phyloP scores from a whole-genome alignment of 2,113 vertebrate genomes.

The Microtus oregoni region DNA sequence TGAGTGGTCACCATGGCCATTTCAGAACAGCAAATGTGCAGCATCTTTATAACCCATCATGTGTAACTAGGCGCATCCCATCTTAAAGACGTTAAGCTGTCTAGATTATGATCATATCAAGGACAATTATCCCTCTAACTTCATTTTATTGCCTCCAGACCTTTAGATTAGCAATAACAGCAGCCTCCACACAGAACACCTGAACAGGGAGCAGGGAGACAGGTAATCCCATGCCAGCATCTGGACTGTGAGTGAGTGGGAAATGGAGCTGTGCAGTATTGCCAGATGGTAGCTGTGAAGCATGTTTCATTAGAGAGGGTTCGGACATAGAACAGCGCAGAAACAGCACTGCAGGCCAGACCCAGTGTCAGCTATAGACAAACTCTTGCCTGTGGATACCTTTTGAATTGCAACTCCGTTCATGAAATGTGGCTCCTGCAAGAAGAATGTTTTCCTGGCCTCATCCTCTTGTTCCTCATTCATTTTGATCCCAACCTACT shows the following conservation, averaged over 20 bases:
- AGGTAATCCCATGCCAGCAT: neutral
- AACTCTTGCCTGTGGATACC: neutral
- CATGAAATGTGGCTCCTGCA: neutral
- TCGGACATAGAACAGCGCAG: fast-evolving
- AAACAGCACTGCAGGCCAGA: neutral
- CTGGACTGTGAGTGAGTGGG: neutral
- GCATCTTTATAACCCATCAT: conserved; percentile 30
- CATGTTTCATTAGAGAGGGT: fast-evolving
- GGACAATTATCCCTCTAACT: conserved; percentile 33
- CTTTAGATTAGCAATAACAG: neutral
- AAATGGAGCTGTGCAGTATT: neutral
- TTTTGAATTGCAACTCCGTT: neutral
- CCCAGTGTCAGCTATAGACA: neutral
- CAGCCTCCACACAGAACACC: neutral
- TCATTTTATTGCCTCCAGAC: conserved; percentile 22
- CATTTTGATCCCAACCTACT: neutral
- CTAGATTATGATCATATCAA: neutral
- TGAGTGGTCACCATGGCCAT: conserved; percentile 10
- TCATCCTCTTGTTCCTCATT: neutral
- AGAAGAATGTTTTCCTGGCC: neutral
- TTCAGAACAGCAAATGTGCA: conserved; percentile 11
- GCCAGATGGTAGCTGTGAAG: neutral
- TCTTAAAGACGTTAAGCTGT: conserved; percentile 17
- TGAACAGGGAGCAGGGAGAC: neutral
- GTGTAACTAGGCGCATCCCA: conserved; percentile 16